A percentile compares a stretch with the other conserved stretches of the same genome.
Conservation (phyloP, 2,888 invertebrate genomes). For the Oxycera nigricornis region DNA sequence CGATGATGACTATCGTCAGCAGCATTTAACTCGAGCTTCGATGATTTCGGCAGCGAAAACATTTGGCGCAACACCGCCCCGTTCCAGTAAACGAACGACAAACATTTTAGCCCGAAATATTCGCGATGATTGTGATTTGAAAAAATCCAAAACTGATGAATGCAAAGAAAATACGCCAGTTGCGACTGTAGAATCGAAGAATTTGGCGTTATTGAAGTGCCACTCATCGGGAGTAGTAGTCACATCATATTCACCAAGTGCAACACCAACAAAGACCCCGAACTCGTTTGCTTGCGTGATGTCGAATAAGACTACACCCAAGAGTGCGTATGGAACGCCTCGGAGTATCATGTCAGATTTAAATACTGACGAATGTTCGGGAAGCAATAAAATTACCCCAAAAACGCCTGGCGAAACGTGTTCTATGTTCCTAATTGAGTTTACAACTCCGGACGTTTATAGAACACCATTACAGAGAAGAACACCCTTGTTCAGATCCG, state of each 20-base stretch:
- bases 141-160: no score
- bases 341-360: slow-evolving; percentile 52
- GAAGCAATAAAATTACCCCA: slow-evolving; percentile 51
- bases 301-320: slow-evolving; percentile 48
- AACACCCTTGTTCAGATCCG: slow-evolving; percentile 28
- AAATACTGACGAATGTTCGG: slow-evolving; percentile 38
- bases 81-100: neutral
- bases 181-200: neutral
- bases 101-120: neutral
- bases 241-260: slow-evolving; percentile 58
- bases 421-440: slow-evolving; percentile 59
- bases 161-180: neutral
- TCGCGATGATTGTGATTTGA: neutral
- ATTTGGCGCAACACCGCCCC: slow-evolving; percentile 25
- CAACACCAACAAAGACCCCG: slow-evolving; percentile 54
- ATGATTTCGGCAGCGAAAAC: slow-evolving; percentile 9
- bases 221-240: slow-evolving; percentile 56
- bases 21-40: slow-evolving; percentile 11
- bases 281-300: slow-evolving; percentile 56
- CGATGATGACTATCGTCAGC: neutral
- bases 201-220: slow-evolving; percentile 42
- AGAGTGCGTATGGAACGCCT: slow-evolving; percentile 51
- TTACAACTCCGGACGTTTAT: slow-evolving; percentile 54
- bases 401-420: slow-evolving; percentile 51
- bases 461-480: neutral